Evolutionary conservation across 64 coral and sea anemone species (phyloP).

Genomic region (Actinia equina): DNA sequence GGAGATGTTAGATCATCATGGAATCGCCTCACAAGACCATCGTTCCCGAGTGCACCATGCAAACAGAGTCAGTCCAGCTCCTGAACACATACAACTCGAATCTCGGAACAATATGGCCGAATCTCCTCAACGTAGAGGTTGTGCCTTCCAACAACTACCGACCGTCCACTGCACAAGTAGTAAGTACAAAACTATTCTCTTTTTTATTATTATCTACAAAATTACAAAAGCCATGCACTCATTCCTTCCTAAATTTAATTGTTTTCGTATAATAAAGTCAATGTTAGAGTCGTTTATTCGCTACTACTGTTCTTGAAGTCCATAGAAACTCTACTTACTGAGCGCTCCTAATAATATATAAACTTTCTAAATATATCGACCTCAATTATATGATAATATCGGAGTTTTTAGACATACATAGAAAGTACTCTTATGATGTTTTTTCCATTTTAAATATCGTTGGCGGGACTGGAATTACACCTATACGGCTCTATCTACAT

Average conservation of each 20-base stretch:
- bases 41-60: background rate
- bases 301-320: background rate
- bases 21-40: background rate
- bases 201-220: background rate
- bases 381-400: too few species aligned
- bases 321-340: too few species aligned
- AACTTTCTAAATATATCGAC: too few species aligned
- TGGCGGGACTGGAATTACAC: too few species aligned
- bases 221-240: background rate
- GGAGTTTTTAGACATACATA: too few species aligned
- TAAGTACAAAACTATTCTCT: conserved; percentile 1
- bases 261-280: background rate
- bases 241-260: background rate
- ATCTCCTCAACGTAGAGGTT: background rate
- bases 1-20: conserved; percentile 29
- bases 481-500: too few species aligned
- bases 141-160: conserved; percentile 13
- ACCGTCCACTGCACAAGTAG: conserved; percentile 17
- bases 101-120: conserved; percentile 7
- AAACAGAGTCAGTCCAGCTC: conserved; percentile 23
- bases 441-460: too few species aligned
- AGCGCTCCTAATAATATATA: too few species aligned
- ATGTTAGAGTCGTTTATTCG: background rate
- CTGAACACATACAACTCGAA: background rate
- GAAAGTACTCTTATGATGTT: too few species aligned